A percentile compares a stretch with the other conserved stretches of the same genome.
Conservation (phyloP, 2,888 invertebrate species). For the Trichacis sp. region DNA sequence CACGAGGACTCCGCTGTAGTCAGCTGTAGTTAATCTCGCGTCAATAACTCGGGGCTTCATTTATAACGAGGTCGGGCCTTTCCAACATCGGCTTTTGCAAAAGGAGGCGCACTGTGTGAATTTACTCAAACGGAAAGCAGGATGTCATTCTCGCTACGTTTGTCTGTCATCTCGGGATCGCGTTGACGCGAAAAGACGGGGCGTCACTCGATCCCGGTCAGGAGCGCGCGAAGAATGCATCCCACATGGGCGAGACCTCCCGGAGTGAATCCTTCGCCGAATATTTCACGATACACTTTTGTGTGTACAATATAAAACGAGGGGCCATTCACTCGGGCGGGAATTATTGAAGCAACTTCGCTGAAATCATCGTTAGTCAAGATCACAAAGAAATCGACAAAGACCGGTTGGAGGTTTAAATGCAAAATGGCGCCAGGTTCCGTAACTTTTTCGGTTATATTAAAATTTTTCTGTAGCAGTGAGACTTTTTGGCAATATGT, state of each 20-base stretch:
- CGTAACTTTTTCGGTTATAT: too few species aligned
- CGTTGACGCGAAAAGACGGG: constrained; percentile 13
- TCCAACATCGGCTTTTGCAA: background rate
- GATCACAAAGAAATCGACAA: too few species aligned
- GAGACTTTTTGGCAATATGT: too few species aligned
- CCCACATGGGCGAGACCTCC: background rate
- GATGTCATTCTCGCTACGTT: constrained; percentile 54
- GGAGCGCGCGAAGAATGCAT: constrained; percentile 9
- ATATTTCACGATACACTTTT: background rate
- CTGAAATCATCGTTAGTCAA: too few species aligned
- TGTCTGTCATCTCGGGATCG: constrained; percentile 47
- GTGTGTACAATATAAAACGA: too few species aligned
- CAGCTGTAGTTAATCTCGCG: constrained; percentile 1
- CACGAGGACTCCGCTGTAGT: background rate
- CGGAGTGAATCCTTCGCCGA: constrained; percentile 2
- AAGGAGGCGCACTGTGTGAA: constrained; percentile 52
- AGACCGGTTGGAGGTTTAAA: too few species aligned
- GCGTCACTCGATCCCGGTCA: constrained; percentile 14
- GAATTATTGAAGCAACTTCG: too few species aligned
- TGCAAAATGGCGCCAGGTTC: too few species aligned
- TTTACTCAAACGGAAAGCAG: constrained; percentile 58
- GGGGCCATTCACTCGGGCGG: too few species aligned
- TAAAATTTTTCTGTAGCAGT: too few species aligned
- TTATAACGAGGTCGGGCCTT: background rate
- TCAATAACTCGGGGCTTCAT: background rate